Evolutionary conservation across 2,888 invertebrate genomes (phyloP).

Genomic region (Poecilus cupreus): DNA sequence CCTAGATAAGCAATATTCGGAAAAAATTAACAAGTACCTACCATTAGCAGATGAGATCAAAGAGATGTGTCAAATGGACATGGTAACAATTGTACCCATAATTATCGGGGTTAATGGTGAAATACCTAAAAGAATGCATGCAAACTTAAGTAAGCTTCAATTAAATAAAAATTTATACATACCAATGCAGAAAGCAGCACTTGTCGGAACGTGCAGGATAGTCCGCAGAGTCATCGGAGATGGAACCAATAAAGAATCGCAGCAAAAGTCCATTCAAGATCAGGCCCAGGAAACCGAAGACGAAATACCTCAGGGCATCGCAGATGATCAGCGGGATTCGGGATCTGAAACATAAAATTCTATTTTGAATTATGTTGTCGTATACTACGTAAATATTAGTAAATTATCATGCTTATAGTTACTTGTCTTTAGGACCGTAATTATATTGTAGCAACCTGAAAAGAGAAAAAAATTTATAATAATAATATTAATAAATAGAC

Average conservation of each 20-base stretch:
- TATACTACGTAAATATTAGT: too few species aligned
- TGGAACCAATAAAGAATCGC: not conserved
- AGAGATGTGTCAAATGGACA: slow-evolving; percentile 30
- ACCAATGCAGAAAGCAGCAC: not conserved
- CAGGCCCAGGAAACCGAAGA: too few species aligned
- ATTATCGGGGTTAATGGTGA: slow-evolving; percentile 38
- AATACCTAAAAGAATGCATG: slow-evolving; percentile 22
- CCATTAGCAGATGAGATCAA: slow-evolving; percentile 44
- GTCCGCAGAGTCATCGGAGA: not conserved
- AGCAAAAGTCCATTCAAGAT: too few species aligned
- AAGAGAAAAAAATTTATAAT: too few species aligned
- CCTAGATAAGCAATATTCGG: not conserved
- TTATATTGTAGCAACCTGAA: too few species aligned
- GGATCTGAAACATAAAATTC: too few species aligned
- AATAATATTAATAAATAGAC: too few species aligned
- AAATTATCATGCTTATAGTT: too few species aligned
- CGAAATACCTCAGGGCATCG: too few species aligned
- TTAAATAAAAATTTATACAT: not conserved
- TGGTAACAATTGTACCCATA: slow-evolving; percentile 35
- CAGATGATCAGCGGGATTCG: too few species aligned
- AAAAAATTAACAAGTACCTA: slow-evolving; percentile 40
- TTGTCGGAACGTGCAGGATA: not conserved
- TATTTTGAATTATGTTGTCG: too few species aligned
- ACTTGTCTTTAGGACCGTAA: too few species aligned
- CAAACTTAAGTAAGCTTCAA: not conserved